Evolutionary conservation across 2,797 vertebrate genomes (phyloP).

Genomic region (Muscicapa comitata): DNA sequence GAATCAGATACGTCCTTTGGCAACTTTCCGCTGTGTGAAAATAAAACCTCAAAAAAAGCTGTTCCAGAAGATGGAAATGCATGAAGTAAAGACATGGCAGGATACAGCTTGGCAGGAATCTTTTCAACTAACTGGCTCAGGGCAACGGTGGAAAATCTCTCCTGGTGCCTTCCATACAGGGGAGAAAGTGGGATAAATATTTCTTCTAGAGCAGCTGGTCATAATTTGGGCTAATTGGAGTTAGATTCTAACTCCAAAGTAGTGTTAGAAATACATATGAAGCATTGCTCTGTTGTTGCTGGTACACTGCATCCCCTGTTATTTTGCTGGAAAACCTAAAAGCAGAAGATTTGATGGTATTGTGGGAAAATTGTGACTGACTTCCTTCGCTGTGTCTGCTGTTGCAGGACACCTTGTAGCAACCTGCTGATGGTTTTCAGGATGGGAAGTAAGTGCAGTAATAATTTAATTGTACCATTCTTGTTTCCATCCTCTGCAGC

Average conservation of each 20-base stretch:
- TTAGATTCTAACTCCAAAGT: neutral
- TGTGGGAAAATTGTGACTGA: neutral
- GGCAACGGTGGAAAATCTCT: neutral
- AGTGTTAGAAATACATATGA: rapidly evolving
- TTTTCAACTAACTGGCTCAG: neutral
- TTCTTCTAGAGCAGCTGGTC: neutral
- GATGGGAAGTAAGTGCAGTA: neutral
- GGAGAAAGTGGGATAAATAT: neutral
- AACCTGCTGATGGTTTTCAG: neutral
- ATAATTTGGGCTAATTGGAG: neutral
- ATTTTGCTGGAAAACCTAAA: neutral
- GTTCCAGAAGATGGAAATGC: neutral
- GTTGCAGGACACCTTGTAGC: neutral
- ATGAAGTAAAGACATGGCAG: neutral
- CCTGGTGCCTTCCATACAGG: neutral
- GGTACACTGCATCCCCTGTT: neutral
- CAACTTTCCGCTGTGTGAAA: neutral
- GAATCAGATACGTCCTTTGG: neutral
- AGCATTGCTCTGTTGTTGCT: neutral
- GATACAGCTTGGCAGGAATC: neutral
- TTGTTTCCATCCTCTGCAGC: neutral
- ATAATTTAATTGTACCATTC: neutral
- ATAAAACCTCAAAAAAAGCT: neutral
- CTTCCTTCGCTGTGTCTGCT: neutral
- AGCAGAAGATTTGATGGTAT: neutral